These are phyloP conservation scores for Protobothrops flavoviridis DNA, from an alignment of 2,113 vertebrate genomes.

Conservation along the genomic window DNA sequence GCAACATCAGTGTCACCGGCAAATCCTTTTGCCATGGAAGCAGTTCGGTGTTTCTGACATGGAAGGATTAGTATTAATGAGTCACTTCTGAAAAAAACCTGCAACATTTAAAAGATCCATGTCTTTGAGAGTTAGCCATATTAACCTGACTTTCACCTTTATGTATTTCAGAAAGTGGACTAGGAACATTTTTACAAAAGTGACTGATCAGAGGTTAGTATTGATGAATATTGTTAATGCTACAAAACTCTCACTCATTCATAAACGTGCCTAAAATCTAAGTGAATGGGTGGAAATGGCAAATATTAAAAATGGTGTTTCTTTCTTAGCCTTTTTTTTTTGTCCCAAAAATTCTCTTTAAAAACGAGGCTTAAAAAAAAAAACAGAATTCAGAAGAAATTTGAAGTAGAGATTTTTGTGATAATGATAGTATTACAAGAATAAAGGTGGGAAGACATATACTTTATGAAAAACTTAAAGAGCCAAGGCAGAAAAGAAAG, in stretches of 20 bases:
- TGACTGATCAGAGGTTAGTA: neutral
- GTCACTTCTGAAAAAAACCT: neutral
- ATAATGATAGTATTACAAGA: conserved; percentile 2
- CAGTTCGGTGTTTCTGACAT: neutral
- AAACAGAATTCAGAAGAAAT: conserved; percentile 9
- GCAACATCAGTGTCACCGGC: neutral
- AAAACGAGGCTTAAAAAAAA: conserved; percentile 9
- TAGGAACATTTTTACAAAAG: neutral
- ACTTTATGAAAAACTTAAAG: neutral
- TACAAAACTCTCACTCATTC: neutral
- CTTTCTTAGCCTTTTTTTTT: neutral
- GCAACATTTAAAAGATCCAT: neutral
- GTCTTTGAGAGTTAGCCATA: neutral
- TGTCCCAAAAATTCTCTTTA: neutral
- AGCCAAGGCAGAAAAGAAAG: conserved; percentile 19
- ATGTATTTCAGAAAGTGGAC: neutral
- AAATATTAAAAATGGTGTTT: neutral
- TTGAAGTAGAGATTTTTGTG: conserved; percentile 4
- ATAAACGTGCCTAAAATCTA: neutral
- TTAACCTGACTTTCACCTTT: neutral
- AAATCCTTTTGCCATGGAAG: neutral
- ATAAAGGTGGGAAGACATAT: neutral
- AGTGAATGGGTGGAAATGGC: neutral
- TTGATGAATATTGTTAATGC: neutral
- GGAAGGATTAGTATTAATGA: neutral